A percentile compares a stretch with the other conserved stretches of the same genome.
phyloP scores from a whole-genome alignment of 1,140 invertebrate species.

The Lycorma delicatula region DNA sequence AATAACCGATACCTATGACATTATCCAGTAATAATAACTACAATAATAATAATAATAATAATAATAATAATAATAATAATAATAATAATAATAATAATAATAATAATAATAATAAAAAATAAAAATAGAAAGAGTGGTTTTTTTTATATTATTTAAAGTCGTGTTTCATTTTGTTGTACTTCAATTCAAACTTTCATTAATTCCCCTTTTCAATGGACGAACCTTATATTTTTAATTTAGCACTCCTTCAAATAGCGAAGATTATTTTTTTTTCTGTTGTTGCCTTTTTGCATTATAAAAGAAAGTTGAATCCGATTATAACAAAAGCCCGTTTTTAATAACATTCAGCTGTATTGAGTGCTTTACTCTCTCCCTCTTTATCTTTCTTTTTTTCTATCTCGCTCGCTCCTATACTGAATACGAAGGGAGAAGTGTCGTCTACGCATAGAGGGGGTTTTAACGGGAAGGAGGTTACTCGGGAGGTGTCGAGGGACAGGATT shows the following conservation, averaged over 20 bases:
- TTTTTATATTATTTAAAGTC: too few species aligned
- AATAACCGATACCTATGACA: too few species aligned
- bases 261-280: conserved; percentile 6
- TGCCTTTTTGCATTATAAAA: conserved; percentile 7
- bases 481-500: conserved; percentile 4
- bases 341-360: neutral
- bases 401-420: too few species aligned
- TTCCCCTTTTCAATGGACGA: conserved; percentile 1
- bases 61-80: too few species aligned
- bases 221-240: conserved; percentile 5
- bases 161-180: conserved; percentile 4
- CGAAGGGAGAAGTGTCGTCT: neutral
- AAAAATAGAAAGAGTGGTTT: too few species aligned
- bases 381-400: too few species aligned
- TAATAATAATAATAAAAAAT: too few species aligned
- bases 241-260: neutral
- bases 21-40: too few species aligned
- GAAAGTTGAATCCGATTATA: conserved; percentile 3
- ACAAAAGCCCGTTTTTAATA: conserved; percentile 6
- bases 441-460: neutral
- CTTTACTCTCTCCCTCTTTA: too few species aligned
- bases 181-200: conserved; percentile 6
- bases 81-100: too few species aligned
- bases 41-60: too few species aligned
- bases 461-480: too few species aligned